Evolutionary conservation across 64 coral and sea anemone species (phyloP).

Genomic region (Porites australiensis): DNA sequence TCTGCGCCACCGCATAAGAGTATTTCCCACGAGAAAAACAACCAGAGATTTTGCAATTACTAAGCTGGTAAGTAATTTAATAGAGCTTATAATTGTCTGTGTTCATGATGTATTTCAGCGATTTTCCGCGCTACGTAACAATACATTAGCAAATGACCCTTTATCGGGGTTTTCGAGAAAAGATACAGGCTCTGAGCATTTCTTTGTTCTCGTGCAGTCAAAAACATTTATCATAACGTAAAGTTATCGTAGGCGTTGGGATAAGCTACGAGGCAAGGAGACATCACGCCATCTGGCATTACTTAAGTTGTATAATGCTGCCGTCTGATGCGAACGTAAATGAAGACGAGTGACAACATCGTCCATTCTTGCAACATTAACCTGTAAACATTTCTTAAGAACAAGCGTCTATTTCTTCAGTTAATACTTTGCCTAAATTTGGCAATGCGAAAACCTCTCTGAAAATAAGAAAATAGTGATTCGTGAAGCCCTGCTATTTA

Average conservation of each 20-base stretch:
- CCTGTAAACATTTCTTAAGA: no score
- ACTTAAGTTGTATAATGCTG: not conserved
- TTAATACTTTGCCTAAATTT: not conserved
- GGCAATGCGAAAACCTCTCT: not conserved
- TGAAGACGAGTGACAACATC: no score
- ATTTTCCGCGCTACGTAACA: slow-evolving; percentile 1
- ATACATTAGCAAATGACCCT: not conserved
- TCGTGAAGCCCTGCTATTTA: not conserved
- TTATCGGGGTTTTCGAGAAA: not conserved
- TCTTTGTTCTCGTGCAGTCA: slow-evolving; percentile 9
- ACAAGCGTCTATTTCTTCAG: not conserved
- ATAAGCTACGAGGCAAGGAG: not conserved
- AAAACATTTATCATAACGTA: slow-evolving; percentile 32
- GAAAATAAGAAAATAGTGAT: not conserved
- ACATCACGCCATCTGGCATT: slow-evolving; percentile 26
- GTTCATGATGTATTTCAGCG: slow-evolving; percentile 39
- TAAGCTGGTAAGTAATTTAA: slow-evolving; percentile 23
- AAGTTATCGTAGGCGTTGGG: slow-evolving; percentile 12
- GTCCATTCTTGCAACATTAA: no score
- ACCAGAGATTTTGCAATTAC: slow-evolving; percentile 25
- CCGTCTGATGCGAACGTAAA: no score
- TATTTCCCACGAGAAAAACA: slow-evolving; percentile 64
- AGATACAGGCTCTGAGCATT: not conserved
- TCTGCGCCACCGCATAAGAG: slow-evolving; percentile 28
- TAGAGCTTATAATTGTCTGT: slow-evolving; percentile 52